Conservation (phyloP, 1,140 invertebrate genomes). For the Leptopilina boulardi region DNA sequence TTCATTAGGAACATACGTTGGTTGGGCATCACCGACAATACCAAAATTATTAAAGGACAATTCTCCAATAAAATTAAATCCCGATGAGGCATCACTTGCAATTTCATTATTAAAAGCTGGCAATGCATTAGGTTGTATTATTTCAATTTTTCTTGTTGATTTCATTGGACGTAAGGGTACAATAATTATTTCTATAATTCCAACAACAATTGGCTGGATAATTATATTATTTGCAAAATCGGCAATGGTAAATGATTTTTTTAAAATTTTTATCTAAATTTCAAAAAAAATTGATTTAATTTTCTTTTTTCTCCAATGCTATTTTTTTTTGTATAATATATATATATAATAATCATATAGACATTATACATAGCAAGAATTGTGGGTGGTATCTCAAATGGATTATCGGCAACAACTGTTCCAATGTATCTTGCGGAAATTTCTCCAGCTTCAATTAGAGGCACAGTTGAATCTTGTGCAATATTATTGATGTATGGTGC, state of each 20-base stretch:
- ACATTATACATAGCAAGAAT: conserved; percentile 62
- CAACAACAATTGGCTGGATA: conserved; percentile 19
- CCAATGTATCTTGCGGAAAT: conserved; percentile 81
- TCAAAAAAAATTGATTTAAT: neutral
- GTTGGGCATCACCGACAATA: conserved; percentile 36
- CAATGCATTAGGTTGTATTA: neutral
- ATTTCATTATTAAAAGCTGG: neutral
- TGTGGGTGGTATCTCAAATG: conserved; percentile 79
- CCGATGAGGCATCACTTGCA: neutral
- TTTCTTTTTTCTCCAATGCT: neutral
- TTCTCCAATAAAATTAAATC: neutral
- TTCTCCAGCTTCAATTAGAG: conserved; percentile 79
- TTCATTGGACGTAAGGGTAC: conserved; percentile 13
- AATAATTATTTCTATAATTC: neutral
- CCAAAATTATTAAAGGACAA: neutral
- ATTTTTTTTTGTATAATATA: neutral
- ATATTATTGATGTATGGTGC: conserved; percentile 77
- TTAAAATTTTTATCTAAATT: neutral
- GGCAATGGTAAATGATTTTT: neutral
- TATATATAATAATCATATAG: conserved; percentile 2
- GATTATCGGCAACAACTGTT: conserved; percentile 79
- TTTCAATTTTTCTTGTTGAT: conserved; percentile 33
- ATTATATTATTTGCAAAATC: conserved; percentile 23
- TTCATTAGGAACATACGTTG: conserved; percentile 25
- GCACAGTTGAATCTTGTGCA: conserved; percentile 80